These are phyloP conservation scores for Sitophilus oryzae DNA, from an alignment of 1,140 invertebrate species.

Conservation along the genomic window DNA sequence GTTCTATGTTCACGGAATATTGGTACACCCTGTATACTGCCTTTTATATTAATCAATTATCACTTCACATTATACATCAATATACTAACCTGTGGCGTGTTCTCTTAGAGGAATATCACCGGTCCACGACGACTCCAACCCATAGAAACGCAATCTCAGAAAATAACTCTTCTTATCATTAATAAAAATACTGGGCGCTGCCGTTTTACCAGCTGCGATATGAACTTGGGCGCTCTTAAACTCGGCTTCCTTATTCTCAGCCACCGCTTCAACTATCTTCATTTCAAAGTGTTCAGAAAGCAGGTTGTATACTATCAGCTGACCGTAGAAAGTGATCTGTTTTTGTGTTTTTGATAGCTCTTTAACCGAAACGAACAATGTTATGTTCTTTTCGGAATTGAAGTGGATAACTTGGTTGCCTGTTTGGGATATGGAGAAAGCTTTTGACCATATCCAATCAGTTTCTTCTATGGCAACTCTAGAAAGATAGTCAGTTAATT, in stretches of 20 bases:
- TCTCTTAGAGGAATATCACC: conserved; percentile 67
- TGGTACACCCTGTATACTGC: too few species aligned
- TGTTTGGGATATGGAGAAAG: conserved; percentile 51
- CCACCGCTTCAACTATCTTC: conserved; percentile 36
- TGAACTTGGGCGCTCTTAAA: conserved; percentile 35
- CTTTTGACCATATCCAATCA: conserved; percentile 51
- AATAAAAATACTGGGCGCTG: conserved; percentile 49
- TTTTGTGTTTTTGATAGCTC: conserved; percentile 58
- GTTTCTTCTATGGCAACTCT: conserved; percentile 47
- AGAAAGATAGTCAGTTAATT: neutral
- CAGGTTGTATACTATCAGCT: conserved; percentile 57
- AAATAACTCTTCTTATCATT: conserved; percentile 37
- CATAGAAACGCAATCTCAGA: conserved; percentile 51
- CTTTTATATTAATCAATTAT: too few species aligned
- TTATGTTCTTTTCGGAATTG: conserved; percentile 35
- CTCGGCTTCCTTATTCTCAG: conserved; percentile 38
- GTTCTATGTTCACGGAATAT: too few species aligned
- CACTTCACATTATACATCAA: too few species aligned
- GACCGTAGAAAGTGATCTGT: conserved; percentile 54
- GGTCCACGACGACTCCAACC: conserved; percentile 61
- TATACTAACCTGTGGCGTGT: conserved; percentile 49
- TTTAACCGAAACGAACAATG: conserved; percentile 47
- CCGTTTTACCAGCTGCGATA: conserved; percentile 41
- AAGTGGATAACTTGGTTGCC: conserved; percentile 47
- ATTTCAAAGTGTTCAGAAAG: conserved; percentile 44